Evolutionary conservation across 2,797 vertebrate species (phyloP).

Genomic region (Acipenser oxyrinchus): DNA sequence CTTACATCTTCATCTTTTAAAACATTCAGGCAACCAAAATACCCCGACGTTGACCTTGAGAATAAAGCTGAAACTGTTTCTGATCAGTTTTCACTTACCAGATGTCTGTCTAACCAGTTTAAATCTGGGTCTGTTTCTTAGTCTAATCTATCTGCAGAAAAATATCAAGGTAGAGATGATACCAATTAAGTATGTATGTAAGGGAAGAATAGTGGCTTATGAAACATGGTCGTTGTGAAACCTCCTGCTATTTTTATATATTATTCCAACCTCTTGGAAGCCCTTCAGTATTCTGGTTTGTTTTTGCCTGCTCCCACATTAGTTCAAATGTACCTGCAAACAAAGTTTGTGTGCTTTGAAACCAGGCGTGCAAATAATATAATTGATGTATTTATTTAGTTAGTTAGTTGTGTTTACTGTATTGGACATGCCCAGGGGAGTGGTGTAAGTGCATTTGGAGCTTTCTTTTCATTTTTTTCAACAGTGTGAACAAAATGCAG

Average conservation of each 20-base stretch:
- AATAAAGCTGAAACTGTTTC: constrained; percentile 40
- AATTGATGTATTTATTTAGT: too few species aligned
- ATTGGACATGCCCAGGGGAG: too few species aligned
- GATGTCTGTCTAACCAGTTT: constrained; percentile 32
- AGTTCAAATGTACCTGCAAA: too few species aligned
- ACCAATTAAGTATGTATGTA: constrained; percentile 37
- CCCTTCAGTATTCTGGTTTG: too few species aligned
- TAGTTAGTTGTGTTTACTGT: too few species aligned
- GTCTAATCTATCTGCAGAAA: constrained; percentile 31
- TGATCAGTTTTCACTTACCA: constrained; percentile 38
- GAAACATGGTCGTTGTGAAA: constrained; percentile 39
- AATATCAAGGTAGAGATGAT: constrained; percentile 29
- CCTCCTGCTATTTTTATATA: constrained; percentile 54
- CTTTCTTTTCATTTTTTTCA: too few species aligned
- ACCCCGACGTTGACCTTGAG: constrained; percentile 41
- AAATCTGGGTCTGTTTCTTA: constrained; percentile 30
- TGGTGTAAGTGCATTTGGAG: too few species aligned
- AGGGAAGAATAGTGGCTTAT: constrained; percentile 49
- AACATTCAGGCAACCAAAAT: constrained; percentile 44
- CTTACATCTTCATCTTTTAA: constrained; percentile 36
- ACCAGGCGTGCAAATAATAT: too few species aligned
- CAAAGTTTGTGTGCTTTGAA: too few species aligned
- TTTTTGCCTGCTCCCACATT: too few species aligned
- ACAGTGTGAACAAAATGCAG: too few species aligned
- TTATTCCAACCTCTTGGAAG: constrained; percentile 38